Conservation (phyloP, 2,797 vertebrate genomes). For the Neomorphus geoffroyi region DNA sequence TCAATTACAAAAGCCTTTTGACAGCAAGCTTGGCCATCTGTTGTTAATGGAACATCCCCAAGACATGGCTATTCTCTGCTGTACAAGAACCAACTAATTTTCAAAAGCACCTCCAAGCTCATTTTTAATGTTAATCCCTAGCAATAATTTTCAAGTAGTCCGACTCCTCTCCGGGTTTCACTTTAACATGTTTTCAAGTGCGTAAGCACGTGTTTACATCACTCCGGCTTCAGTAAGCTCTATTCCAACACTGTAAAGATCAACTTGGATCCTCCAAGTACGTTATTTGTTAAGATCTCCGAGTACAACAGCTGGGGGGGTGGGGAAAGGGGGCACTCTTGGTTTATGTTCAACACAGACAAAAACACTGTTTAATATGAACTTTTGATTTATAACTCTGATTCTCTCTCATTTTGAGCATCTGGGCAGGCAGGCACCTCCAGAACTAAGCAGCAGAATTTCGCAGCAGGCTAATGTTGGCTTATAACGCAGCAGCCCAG, state of each 20-base stretch:
- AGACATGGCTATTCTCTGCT: background rate
- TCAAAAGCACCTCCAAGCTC: background rate
- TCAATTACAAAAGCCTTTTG: background rate
- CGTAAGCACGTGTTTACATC: background rate
- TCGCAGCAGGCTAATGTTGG: background rate
- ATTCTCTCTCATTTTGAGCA: background rate
- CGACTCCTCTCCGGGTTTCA: background rate
- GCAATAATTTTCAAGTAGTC: background rate
- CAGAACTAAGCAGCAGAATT: background rate
- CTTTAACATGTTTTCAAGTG: background rate
- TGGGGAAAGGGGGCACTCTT: accelerated
- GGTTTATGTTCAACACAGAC: background rate
- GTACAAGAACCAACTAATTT: background rate
- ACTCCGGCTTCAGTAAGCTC: background rate
- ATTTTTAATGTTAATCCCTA: background rate
- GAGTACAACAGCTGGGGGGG: background rate
- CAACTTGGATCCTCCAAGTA: background rate
- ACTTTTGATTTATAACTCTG: background rate
- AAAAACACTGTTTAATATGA: background rate
- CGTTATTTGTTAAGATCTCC: background rate
- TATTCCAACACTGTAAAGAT: background rate
- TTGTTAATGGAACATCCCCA: background rate
- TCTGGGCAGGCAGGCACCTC: background rate
- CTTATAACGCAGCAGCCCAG: background rate
- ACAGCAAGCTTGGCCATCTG: slow-evolving; percentile 11